Base-by-base conservation (phyloP, 2,888 invertebrate species). In the Melangyna quadrimaculata region DNA sequence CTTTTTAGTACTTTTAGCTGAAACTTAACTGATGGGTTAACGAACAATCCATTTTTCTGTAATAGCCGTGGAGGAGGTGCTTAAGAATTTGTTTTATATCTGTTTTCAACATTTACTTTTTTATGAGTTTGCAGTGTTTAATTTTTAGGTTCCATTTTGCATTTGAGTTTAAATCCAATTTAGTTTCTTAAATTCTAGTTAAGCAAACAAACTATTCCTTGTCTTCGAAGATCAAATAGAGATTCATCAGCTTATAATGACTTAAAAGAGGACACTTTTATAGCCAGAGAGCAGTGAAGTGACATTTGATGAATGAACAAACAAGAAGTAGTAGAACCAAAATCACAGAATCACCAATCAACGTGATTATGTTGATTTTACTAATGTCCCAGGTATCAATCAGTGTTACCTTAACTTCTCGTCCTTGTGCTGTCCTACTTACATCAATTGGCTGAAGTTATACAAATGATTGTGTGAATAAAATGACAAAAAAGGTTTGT, bases 341-440 rank as follows among this genome's bases (percentile, higher is more conserved):
- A 77, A 77, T 81, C 71, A 71, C 72, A 69, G 35, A 40, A 67
- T 69, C 53, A 72, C 53, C 37, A 55, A 67, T 51, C 55, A 61
- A 72, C 55, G 59, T 73, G 72, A 82, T 69, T 78, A 78, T 82
- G 67, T 69, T 67, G 51, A 61, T 78, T 67, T 71, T 53, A 77
- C 81, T 77, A 72, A 77, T 77, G 51, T n/a, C 35, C 32, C 43
- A 51, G 40, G 51, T 51, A 81, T 81, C 77, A 81, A 71, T 81
- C 69, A 24, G 55, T 14, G 19, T 35, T 70, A 53, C 45, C 43
- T 40, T 55, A 37, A 10, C 57, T 43, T 27, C 22, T 75, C 45
- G 29, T 78, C 35, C 55, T 19, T 57, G 35, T 27, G 45, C 37
- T 72, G 55, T 72, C 65, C 57, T 72, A 35, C 63, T 67, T 37